Evolutionary conservation across 1,140 invertebrate genomes (phyloP).

Genomic region (Micrasema longulum): DNA sequence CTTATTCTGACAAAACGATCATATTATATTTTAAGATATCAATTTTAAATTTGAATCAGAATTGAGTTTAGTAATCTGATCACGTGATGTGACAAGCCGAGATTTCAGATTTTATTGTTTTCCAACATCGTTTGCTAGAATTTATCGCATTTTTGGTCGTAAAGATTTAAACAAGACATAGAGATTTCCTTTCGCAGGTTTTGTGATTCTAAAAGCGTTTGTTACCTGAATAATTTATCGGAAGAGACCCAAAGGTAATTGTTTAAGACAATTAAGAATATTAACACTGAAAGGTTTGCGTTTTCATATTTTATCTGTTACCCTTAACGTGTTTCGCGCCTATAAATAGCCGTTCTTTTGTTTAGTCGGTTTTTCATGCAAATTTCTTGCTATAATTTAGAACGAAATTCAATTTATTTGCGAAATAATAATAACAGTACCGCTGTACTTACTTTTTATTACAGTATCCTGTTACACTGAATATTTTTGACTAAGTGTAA

Average conservation of each 20-base stretch:
- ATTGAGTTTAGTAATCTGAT: too few relatives aligned
- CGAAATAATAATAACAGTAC: too few relatives aligned
- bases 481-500: too few relatives aligned
- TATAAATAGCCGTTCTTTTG: not conserved
- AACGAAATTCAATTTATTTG: too few relatives aligned
- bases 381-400: too few relatives aligned
- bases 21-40: too few relatives aligned
- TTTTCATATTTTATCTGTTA: not conserved
- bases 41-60: too few relatives aligned
- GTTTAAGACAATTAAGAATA: constrained; percentile 38
- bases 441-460: too few relatives aligned
- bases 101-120: not conserved
- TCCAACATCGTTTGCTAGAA: not conserved
- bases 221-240: constrained; percentile 49
- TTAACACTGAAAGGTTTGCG: constrained; percentile 21
- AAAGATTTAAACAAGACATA: constrained; percentile 44
- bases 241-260: constrained; percentile 43
- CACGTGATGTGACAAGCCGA: not conserved
- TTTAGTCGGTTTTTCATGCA: too few relatives aligned
- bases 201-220: constrained; percentile 42
- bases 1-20: too few relatives aligned
- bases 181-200: constrained; percentile 16
- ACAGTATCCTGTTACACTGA: too few relatives aligned
- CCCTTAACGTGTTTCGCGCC: not conserved
- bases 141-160: constrained; percentile 22